Conservation (phyloP, 2,113 vertebrate species). For the Actenoides lindsayi region DNA sequence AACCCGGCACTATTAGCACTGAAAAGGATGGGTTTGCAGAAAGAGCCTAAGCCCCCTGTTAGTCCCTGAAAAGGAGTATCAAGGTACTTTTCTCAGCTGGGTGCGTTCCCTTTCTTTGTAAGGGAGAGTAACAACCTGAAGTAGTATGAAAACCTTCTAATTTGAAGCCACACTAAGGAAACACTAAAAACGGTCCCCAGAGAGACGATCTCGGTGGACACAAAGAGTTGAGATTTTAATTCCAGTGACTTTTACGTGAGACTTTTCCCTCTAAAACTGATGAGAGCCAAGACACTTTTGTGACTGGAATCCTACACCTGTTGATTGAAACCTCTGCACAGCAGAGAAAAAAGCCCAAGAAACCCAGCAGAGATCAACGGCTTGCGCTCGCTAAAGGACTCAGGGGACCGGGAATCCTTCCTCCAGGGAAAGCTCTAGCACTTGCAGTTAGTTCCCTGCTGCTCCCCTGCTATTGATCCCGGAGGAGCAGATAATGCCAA, state of each 20-base stretch:
- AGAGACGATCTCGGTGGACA: neutral
- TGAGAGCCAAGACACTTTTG: neutral
- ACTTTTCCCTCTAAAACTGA: neutral
- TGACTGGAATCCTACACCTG: neutral
- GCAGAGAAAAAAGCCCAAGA: neutral
- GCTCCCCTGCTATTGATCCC: rapidly evolving
- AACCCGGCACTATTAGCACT: neutral
- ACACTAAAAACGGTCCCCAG: neutral
- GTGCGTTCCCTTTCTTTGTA: neutral
- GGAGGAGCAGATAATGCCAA: neutral
- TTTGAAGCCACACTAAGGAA: neutral
- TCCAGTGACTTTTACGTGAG: neutral
- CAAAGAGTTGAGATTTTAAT: neutral
- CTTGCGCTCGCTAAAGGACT: neutral
- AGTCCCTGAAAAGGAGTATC: neutral
- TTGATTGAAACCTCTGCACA: neutral
- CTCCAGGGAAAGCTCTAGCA: neutral
- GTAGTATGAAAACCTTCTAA: neutral
- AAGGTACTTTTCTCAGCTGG: neutral
- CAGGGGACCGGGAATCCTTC: neutral
- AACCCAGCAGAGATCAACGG: neutral
- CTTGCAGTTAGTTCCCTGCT: neutral
- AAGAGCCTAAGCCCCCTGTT: neutral
- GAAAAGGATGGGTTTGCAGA: neutral
- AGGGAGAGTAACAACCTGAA: neutral